These are phyloP conservation scores for Stegana nigrithorax DNA, from an alignment of 2,888 invertebrate genomes.

Conservation along the genomic window DNA sequence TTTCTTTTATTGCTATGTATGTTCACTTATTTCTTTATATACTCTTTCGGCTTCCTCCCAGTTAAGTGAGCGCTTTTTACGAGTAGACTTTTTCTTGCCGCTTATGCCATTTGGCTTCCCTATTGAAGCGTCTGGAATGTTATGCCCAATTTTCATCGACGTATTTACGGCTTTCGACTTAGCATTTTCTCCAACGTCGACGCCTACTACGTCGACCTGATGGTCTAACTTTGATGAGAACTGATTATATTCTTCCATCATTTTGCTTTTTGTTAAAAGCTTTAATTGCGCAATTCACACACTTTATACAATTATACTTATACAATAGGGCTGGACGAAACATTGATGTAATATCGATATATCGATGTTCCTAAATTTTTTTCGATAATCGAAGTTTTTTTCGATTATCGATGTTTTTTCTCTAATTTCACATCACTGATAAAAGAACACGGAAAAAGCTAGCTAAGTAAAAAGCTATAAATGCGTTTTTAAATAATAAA, in stretches of 20 bases:
- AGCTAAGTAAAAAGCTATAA: too few relatives aligned
- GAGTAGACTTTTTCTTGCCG: slow-evolving; percentile 62
- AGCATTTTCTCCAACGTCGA: slow-evolving; percentile 51
- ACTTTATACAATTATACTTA: too few relatives aligned
- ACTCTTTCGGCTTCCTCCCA: slow-evolving; percentile 64
- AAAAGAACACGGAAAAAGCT: too few relatives aligned
- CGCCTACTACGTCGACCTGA: slow-evolving; percentile 20
- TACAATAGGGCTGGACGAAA: too few relatives aligned
- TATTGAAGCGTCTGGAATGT: slow-evolving; percentile 53
- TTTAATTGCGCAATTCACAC: neutral
- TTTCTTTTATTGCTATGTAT: too few relatives aligned
- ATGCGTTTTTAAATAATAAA: too few relatives aligned
- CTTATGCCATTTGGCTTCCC: slow-evolving; percentile 51
- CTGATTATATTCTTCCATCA: slow-evolving; percentile 50
- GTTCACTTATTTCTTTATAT: slow-evolving; percentile 18
- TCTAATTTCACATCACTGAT: too few relatives aligned
- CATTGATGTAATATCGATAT: too few relatives aligned
- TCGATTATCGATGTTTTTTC: too few relatives aligned
- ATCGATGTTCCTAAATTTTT: too few relatives aligned
- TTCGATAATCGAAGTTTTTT: too few relatives aligned
- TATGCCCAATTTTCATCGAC: slow-evolving; percentile 48
- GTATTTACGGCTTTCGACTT: slow-evolving; percentile 47
- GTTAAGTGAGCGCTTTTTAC: slow-evolving; percentile 63
- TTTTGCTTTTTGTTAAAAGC: slow-evolving; percentile 49
- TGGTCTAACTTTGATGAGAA: too few relatives aligned